A percentile compares a stretch with the other conserved stretches of the same genome.
These are phyloP conservation scores for Brachymystax lenok DNA, from an alignment of 2,797 vertebrate species.

Conservation along the genomic window DNA sequence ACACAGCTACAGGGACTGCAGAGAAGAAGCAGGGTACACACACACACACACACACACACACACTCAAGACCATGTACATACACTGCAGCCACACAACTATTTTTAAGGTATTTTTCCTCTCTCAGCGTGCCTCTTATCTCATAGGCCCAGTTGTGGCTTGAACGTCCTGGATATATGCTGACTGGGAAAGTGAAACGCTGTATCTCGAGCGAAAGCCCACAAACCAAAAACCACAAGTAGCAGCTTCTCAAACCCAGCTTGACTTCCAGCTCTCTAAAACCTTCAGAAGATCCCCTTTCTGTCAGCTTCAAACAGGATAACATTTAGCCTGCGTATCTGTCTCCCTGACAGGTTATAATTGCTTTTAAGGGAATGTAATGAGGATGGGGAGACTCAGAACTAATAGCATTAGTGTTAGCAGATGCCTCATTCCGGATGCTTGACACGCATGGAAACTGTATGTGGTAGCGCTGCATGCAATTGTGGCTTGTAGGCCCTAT, in stretches of 20 bases:
- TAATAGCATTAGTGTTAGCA: constrained; percentile 39
- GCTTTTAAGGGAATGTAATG: constrained; percentile 42
- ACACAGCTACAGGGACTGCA: background rate
- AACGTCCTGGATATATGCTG: constrained; percentile 72
- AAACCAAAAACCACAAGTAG: constrained; percentile 81
- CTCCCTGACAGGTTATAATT: constrained; percentile 24
- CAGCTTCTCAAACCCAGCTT: constrained; percentile 54
- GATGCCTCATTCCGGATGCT: constrained; percentile 58
- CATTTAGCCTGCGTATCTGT: constrained; percentile 32
- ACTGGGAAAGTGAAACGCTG: constrained; percentile 76
- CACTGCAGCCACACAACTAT: constrained; percentile 35
- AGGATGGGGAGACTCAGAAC: constrained; percentile 18
- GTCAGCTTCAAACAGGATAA: constrained; percentile 48
- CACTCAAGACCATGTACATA: background rate
- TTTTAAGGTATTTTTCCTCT: constrained; percentile 44
- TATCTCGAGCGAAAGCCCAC: constrained; percentile 75
- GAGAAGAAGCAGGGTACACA: background rate
- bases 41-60: constrained; percentile 7
- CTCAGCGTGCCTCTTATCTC: constrained; percentile 59
- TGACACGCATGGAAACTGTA: constrained; percentile 63
- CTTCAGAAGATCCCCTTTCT: constrained; percentile 35
- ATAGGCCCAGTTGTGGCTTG: constrained; percentile 71
- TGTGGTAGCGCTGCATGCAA: constrained; percentile 60
- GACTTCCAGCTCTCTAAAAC: constrained; percentile 51
- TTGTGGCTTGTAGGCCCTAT: constrained; percentile 64